Evolutionary conservation across 1,140 invertebrate genomes (phyloP).

Genomic region (Dreissena polymorpha): DNA sequence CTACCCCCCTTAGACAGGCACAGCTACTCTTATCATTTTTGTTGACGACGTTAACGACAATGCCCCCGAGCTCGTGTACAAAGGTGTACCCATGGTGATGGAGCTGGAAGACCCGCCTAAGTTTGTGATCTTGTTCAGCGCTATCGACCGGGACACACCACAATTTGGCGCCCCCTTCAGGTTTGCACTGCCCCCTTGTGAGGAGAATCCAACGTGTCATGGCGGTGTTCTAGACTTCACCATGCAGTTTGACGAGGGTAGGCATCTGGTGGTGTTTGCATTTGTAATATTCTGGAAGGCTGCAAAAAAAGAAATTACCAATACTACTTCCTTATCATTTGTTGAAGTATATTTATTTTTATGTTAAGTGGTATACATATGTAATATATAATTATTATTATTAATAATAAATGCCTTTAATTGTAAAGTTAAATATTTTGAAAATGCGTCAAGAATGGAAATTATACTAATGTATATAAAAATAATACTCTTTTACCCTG

Average conservation of each 20-base stretch:
- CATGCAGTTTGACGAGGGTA: slow-evolving; percentile 67
- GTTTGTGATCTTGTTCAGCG: slow-evolving; percentile 93
- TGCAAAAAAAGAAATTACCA: too few species aligned
- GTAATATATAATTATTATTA: too few species aligned
- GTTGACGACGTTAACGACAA: slow-evolving; percentile 98
- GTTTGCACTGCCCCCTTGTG: slow-evolving; percentile 62
- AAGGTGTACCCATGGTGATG: slow-evolving; percentile 93
- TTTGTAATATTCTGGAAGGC: background rate
- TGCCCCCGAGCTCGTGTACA: slow-evolving; percentile 92
- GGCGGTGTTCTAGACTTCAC: slow-evolving; percentile 63
- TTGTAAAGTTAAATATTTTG: too few species aligned
- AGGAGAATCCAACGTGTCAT: slow-evolving; percentile 58
- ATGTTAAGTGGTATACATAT: too few species aligned
- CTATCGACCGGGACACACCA: slow-evolving; percentile 86
- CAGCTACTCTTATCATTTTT: slow-evolving; percentile 95
- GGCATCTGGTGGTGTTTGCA: slow-evolving; percentile 20
- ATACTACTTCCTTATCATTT: too few species aligned
- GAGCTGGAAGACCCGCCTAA: slow-evolving; percentile 90
- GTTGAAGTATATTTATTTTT: too few species aligned
- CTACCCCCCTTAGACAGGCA: slow-evolving; percentile 94
- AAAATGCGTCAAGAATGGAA: too few species aligned
- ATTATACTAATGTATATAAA: too few species aligned
- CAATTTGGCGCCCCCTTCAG: slow-evolving; percentile 69
- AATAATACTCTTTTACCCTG: too few species aligned
- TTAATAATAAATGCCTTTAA: too few species aligned